A percentile compares a stretch with the other conserved stretches of the same genome.
These are phyloP conservation scores for Erynnis tages DNA, from an alignment of 2,888 invertebrate genomes.

Conservation along the genomic window DNA sequence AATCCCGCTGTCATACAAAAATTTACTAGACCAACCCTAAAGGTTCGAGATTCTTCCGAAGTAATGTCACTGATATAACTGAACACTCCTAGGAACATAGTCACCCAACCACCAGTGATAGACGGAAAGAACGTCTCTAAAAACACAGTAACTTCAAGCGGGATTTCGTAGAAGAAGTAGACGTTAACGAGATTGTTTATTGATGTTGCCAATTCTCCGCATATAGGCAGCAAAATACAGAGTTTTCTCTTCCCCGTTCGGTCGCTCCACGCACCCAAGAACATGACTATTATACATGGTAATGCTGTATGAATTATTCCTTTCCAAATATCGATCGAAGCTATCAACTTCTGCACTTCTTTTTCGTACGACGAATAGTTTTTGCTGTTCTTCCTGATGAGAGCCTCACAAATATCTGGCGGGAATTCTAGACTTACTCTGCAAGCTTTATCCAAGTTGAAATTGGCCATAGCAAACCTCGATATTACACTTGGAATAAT, in stretches of 20 bases:
- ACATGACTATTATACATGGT: constrained; percentile 80
- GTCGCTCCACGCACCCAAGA: constrained; percentile 84
- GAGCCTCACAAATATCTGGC: constrained; percentile 62
- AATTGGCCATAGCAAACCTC: constrained; percentile 83
- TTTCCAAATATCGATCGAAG: constrained; percentile 81
- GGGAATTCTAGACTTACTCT: constrained; percentile 61
- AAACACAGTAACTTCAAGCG: constrained; percentile 77
- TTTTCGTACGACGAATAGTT: constrained; percentile 84
- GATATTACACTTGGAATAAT: constrained; percentile 86
- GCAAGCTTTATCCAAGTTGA: constrained; percentile 73
- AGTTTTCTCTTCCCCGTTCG: constrained; percentile 80
- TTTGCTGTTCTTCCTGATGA: constrained; percentile 56
- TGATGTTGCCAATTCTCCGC: constrained; percentile 76
- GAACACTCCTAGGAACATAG: constrained; percentile 82
- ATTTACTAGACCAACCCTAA: constrained; percentile 83
- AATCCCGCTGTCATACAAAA: constrained; percentile 82
- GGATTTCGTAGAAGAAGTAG: constrained; percentile 81
- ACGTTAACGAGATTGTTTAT: constrained; percentile 78
- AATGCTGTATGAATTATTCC: constrained; percentile 77
- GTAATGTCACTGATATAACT: constrained; percentile 84
- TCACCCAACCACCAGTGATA: constrained; percentile 79
- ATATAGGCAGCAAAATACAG: constrained; percentile 79
- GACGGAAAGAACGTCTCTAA: constrained; percentile 78
- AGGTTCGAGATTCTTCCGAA: constrained; percentile 79
- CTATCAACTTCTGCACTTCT: constrained; percentile 81